Conservation (phyloP, 37 sponge, comb jelly and placozoan species). For the Beroe forskalii region DNA sequence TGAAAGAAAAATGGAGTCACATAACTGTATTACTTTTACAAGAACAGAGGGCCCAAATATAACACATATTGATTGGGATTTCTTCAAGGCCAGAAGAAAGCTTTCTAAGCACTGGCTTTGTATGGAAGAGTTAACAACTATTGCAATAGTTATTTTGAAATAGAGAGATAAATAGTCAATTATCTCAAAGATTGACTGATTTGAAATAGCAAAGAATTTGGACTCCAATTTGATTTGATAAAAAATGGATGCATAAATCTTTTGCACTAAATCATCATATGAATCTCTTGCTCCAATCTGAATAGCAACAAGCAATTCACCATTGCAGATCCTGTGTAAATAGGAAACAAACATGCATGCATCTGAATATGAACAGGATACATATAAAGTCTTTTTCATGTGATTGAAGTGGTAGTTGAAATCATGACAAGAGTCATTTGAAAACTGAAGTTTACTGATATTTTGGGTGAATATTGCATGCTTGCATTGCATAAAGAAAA, state of each 20-base stretch:
- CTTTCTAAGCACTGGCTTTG: neutral
- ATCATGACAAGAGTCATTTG: neutral
- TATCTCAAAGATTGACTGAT: neutral
- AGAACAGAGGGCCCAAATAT: neutral
- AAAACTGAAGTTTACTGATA: neutral
- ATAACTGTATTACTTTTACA: neutral
- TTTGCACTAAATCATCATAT: neutral
- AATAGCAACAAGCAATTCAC: neutral
- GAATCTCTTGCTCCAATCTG: neutral
- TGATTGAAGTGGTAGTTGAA: neutral
- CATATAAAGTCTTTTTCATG: neutral
- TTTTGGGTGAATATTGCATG: neutral
- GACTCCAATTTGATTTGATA: constrained; percentile 26
- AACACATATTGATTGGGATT: constrained; percentile 29
- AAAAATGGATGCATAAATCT: neutral
- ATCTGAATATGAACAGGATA: constrained; percentile 16
- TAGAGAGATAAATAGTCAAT: constrained; percentile 46
- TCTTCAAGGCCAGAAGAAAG: neutral
- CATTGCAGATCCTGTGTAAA: neutral
- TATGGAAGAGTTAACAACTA: neutral
- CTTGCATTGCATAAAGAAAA: constrained; percentile 5
- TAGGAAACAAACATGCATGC: neutral
- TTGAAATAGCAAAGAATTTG: neutral
- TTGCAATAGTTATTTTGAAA: constrained; percentile 13
- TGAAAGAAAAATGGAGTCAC: constrained; percentile 25